Evolutionary conservation across 2,797 vertebrate species (phyloP).

Genomic region (Micropoecilia bifurca): DNA sequence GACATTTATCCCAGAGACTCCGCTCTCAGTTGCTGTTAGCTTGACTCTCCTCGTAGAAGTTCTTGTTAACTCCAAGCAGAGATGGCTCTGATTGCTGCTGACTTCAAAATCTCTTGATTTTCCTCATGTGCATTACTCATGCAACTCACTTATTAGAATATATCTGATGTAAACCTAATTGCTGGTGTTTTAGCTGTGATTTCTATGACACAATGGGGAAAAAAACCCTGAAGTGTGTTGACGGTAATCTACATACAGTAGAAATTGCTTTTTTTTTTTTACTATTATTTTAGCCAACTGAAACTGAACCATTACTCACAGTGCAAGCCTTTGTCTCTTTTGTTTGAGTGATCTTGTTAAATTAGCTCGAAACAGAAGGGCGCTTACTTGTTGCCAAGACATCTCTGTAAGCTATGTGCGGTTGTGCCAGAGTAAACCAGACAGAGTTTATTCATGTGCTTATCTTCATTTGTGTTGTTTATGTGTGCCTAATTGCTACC

Average conservation of each 20-base stretch:
- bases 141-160: background rate
- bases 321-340: conserved; percentile 65
- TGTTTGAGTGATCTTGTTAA: conserved; percentile 78
- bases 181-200: conserved; percentile 8
- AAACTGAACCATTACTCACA: conserved; percentile 73
- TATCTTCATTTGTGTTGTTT: conserved; percentile 41
- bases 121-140: background rate
- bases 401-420: conserved; percentile 35
- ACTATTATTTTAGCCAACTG: conserved; percentile 61
- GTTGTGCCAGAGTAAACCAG: conserved; percentile 42
- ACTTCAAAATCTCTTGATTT: background rate
- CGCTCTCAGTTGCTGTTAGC: background rate
- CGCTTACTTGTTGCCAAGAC: conserved; percentile 70
- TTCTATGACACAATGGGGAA: conserved; percentile 11
- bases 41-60: background rate
- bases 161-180: background rate
- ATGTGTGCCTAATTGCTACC: conserved; percentile 61
- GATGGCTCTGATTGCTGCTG: background rate
- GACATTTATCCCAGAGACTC: background rate
- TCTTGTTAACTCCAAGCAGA: background rate
- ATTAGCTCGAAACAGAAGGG: conserved; percentile 79
- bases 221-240: background rate
- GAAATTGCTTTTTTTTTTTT: conserved; percentile 24
- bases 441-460: conserved; percentile 52
- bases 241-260: conserved; percentile 37